A percentile compares a stretch with the other conserved stretches of the same genome.
Conservation (phyloP, 2,113 vertebrate genomes). For the Vombatus ursinus region DNA sequence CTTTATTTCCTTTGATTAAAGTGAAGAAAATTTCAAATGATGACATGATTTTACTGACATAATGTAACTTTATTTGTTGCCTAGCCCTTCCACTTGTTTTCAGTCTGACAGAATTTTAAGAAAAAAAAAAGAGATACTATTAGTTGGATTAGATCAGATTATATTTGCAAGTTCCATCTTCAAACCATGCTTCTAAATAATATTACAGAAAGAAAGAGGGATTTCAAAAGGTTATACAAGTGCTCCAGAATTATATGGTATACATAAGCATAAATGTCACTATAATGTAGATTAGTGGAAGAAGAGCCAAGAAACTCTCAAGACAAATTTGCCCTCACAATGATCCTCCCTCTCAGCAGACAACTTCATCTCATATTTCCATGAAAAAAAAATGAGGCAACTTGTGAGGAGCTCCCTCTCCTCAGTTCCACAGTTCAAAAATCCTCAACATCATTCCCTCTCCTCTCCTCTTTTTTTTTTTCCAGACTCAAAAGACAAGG, state of each 20-base stretch:
- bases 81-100: background rate
- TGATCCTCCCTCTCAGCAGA: background rate
- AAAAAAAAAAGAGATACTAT: background rate
- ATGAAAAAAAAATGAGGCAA: background rate
- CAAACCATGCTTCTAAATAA: background rate
- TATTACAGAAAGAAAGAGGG: background rate
- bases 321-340: background rate
- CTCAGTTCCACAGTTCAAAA: background rate
- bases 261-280: background rate
- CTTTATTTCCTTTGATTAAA: conserved; percentile 5
- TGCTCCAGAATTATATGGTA: background rate
- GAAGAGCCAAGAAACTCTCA: background rate
- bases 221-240: background rate
- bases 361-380: background rate
- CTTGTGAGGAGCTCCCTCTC: background rate
- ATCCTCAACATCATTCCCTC: background rate
- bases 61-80: conserved; percentile 16
- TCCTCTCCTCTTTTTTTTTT: background rate
- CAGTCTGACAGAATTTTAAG: background rate
- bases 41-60: conserved; percentile 8
- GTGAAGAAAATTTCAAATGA: background rate
- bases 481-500: background rate
- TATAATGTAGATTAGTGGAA: background rate
- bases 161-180: background rate
- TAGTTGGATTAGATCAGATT: background rate